Conservation (phyloP, 2,888 invertebrate species). For the Pammene fasciana region DNA sequence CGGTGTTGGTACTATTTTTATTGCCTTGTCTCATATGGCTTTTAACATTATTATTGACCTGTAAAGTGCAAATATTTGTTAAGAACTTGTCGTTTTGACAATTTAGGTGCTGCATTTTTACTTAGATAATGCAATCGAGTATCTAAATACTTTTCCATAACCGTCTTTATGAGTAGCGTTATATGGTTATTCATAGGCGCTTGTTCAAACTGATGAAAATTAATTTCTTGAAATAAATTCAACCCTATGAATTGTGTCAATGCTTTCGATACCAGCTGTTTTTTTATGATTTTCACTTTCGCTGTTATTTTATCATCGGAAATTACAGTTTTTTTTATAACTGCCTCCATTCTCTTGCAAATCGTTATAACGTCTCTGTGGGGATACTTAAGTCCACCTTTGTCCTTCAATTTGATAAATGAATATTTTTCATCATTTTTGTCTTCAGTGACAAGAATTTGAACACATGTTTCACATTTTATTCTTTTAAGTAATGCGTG, state of each 20-base stretch:
- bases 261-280: neutral
- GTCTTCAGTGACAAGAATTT: conserved; percentile 34
- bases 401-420: conserved; percentile 43
- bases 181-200: neutral
- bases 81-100: conserved; percentile 1
- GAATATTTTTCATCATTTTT: neutral
- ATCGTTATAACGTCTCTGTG: conserved; percentile 43
- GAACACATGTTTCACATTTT: conserved; percentile 42
- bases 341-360: conserved; percentile 27
- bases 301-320: neutral
- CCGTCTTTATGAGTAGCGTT: neutral
- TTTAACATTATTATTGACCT: neutral
- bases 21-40: too few species aligned
- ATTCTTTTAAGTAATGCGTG: conserved; percentile 42
- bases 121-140: neutral
- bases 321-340: neutral
- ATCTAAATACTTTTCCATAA: neutral
- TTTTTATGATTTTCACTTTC: neutral
- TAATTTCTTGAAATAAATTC: neutral
- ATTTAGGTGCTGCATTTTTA: neutral
- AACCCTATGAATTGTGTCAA: neutral
- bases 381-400: conserved; percentile 45
- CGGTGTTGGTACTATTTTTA: too few species aligned
- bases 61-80: conserved; percentile 6
- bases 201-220: neutral